These are phyloP conservation scores for Siniperca undulata DNA, from an alignment of 2,797 vertebrate genomes.

Conservation along the genomic window DNA sequence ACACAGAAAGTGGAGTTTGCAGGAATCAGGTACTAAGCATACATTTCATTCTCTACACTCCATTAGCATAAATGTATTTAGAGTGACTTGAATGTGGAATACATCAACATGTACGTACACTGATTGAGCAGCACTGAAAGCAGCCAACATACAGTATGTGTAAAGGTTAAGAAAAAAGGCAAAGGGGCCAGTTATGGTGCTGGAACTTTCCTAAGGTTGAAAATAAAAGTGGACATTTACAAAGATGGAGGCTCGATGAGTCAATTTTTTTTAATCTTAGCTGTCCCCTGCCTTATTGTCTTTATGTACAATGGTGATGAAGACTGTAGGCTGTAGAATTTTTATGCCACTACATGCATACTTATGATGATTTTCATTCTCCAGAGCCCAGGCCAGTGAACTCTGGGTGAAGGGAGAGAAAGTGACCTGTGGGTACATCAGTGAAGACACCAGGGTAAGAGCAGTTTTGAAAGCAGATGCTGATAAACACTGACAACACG, in stretches of 20 bases:
- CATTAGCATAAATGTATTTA: neutral
- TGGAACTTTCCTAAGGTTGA: neutral
- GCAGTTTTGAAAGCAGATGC: neutral
- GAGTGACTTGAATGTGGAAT: neutral
- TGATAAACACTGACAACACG: neutral
- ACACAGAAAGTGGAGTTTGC: slow-evolving; percentile 99
- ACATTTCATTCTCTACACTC: neutral
- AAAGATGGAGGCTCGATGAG: neutral
- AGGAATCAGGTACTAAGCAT: slow-evolving; percentile 90
- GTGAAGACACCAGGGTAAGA: slow-evolving; percentile 94
- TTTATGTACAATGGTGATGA: neutral
- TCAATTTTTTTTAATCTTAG: neutral
- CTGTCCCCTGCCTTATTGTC: neutral
- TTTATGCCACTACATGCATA: neutral
- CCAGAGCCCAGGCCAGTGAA: slow-evolving; percentile 96
- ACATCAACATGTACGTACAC: neutral
- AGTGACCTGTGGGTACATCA: slow-evolving; percentile 98
- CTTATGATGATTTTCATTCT: slow-evolving; percentile 21
- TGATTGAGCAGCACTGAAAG: neutral
- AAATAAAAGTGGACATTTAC: neutral
- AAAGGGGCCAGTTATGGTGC: neutral
- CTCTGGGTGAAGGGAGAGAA: slow-evolving; percentile 99
- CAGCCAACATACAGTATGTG: neutral
- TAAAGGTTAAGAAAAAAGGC: neutral
- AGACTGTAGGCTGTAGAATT: no score